Percentiles rank a stretch among this genome's conserved stretches.
Evolutionary conservation across 2,797 vertebrate genomes (phyloP).

Genomic region (Megaceryle alcyon): DNA sequence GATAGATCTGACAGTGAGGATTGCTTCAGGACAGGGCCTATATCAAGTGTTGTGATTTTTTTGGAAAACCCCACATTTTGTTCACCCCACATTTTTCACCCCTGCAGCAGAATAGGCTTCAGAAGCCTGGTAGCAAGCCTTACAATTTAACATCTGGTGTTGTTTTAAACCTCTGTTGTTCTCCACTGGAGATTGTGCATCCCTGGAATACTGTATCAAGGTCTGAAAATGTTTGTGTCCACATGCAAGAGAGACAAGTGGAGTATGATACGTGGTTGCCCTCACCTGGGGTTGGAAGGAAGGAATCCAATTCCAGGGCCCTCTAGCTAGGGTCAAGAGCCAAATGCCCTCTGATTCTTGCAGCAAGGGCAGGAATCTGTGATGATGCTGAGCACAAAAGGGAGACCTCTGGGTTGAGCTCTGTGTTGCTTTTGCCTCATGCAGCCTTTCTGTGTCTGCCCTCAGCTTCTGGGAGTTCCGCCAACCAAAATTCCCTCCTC

Average conservation of each 20-base stretch:
- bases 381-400: background rate
- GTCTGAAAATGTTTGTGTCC: background rate
- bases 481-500: conserved; percentile 20
- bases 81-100: background rate
- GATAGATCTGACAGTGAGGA: background rate
- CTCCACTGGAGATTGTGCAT: background rate
- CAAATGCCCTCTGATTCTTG: background rate
- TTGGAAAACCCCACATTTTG: background rate
- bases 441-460: conserved; percentile 14
- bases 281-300: background rate
- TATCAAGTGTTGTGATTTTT: background rate
- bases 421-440: background rate
- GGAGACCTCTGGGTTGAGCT: background rate
- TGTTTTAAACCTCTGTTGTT: background rate
- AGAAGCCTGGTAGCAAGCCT: background rate
- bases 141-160: background rate
- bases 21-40: background rate
- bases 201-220: background rate
- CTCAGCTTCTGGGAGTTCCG: conserved; percentile 14
- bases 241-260: background rate
- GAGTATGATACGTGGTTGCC: fast-evolving
- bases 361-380: background rate
- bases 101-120: background rate
- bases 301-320: background rate
- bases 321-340: background rate